phyloP scores from a whole-genome alignment of 1,140 invertebrate genomes.

The Chironomus tepperi region DNA sequence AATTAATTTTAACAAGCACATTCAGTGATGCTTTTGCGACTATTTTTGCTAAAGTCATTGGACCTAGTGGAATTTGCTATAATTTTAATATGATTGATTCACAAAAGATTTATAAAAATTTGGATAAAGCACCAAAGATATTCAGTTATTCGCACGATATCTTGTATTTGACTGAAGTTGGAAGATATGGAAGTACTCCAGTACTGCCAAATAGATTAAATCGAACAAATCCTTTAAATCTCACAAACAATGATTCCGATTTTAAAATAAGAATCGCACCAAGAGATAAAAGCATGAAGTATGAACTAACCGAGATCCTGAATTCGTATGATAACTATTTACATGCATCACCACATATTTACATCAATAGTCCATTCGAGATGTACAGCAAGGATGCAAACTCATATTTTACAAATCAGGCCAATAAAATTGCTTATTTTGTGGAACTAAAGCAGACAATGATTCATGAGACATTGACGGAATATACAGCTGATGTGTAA shows the following conservation, averaged over 20 bases:
- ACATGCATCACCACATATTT: background rate
- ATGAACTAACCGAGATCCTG: background rate
- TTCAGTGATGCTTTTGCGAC: background rate
- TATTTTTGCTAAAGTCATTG: background rate
- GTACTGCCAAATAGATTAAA: background rate
- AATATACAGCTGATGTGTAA: background rate
- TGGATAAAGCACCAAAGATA: background rate
- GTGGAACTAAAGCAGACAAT: background rate
- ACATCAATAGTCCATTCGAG: background rate
- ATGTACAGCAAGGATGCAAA: background rate
- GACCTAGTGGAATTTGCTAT: background rate
- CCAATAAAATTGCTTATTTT: background rate
- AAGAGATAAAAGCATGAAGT: background rate
- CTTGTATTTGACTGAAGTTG: background rate
- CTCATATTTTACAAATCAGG: background rate
- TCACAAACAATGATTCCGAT: background rate
- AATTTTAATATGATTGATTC: background rate
- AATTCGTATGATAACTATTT: background rate
- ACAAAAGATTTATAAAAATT: background rate
- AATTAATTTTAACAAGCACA: background rate
- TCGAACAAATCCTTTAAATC: background rate
- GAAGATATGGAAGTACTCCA: background rate
- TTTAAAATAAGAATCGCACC: background rate
- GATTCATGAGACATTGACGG: background rate
- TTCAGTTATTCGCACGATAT: background rate